Conservation (phyloP, 1,140 invertebrate genomes). For the Neotoxoptera formosana region DNA sequence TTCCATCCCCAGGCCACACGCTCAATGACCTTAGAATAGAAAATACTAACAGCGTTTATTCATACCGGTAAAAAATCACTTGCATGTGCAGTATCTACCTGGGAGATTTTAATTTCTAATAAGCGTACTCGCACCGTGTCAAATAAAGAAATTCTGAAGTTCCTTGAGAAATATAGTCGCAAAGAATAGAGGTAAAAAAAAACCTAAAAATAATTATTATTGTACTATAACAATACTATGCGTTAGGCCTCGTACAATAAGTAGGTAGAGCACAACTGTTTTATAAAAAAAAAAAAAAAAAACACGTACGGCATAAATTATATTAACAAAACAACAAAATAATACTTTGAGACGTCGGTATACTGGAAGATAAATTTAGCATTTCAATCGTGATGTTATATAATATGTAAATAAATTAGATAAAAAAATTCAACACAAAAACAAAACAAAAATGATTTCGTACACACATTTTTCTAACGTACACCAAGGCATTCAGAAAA, state of each 20-base stretch:
- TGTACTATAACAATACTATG: slow-evolving; percentile 20
- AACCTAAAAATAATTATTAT: slow-evolving; percentile 45
- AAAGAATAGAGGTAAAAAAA: background rate
- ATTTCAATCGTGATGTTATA: background rate
- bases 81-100: background rate
- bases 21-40: background rate
- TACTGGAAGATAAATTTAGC: background rate
- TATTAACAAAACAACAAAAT: background rate
- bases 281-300: slow-evolving; percentile 36
- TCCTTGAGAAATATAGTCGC: slow-evolving; percentile 65
- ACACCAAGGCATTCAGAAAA: background rate
- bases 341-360: background rate
- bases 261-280: slow-evolving; percentile 57
- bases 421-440: background rate
- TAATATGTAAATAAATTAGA: background rate
- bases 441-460: background rate
- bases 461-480: background rate
- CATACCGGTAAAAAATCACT: background rate
- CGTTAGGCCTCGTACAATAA: slow-evolving; percentile 62
- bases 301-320: slow-evolving; percentile 41
- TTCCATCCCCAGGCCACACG: background rate
- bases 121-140: slow-evolving; percentile 29
- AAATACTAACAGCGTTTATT: background rate
- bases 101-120: slow-evolving; percentile 18
- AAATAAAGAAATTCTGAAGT: slow-evolving; percentile 66